These are phyloP conservation scores for Cladopsammia gracilis DNA, from an alignment of 64 coral and sea anemone genomes.

Conservation along the genomic window DNA sequence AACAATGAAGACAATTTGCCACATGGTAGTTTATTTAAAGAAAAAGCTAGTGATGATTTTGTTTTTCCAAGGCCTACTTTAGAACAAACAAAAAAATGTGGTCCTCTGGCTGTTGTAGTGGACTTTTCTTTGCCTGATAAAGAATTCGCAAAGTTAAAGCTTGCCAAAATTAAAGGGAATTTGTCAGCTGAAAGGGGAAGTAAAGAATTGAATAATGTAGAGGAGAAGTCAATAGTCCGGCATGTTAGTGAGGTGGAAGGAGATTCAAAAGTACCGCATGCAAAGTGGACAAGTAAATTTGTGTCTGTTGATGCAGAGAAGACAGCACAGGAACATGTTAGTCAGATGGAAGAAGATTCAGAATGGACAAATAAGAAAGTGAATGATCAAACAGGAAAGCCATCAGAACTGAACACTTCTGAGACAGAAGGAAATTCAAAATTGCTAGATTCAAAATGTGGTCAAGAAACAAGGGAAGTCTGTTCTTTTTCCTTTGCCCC, in stretches of 20 bases:
- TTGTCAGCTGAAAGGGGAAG: slow-evolving; percentile 8
- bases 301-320: background rate
- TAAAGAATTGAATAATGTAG: background rate
- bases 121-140: slow-evolving; percentile 94
- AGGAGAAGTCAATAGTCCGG: background rate
- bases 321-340: background rate
- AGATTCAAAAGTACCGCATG: background rate
- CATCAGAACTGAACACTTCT: background rate
- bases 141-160: slow-evolving; percentile 93
- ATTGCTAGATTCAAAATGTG: background rate
- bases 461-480: background rate
- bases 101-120: slow-evolving; percentile 56
- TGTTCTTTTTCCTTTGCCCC: too few relatives aligned
- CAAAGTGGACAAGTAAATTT: background rate
- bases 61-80: slow-evolving; percentile 64
- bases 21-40: background rate
- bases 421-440: background rate
- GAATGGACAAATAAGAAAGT: background rate
- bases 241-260: background rate
- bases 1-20: background rate
- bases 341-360: background rate
- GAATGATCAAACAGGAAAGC: too few relatives aligned
- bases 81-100: slow-evolving; percentile 60
- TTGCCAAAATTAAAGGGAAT: slow-evolving; percentile 76
- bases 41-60: background rate